These are phyloP conservation scores for Ptiloglossa arizonensis DNA, from an alignment of 1,140 invertebrate genomes.

Conservation along the genomic window DNA sequence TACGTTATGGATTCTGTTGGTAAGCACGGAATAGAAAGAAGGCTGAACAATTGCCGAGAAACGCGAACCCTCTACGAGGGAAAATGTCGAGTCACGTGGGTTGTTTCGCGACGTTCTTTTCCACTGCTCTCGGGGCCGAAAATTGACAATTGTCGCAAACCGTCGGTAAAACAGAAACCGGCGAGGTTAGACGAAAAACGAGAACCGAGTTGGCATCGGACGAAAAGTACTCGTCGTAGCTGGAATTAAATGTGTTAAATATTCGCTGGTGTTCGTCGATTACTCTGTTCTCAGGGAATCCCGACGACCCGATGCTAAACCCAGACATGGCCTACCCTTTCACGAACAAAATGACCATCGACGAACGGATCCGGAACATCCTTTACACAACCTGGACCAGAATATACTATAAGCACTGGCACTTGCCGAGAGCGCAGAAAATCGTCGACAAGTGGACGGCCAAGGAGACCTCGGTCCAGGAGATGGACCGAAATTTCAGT, in stretches of 20 bases:
- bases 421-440: slow-evolving; percentile 68
- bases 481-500: slow-evolving; percentile 75
- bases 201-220: not conserved
- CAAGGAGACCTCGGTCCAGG: slow-evolving; percentile 62
- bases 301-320: slow-evolving; percentile 76
- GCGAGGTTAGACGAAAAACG: slow-evolving; percentile 4
- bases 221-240: not conserved
- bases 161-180: too few species aligned
- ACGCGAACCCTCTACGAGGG: not conserved
- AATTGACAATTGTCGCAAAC: slow-evolving; percentile 62
- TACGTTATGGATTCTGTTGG: slow-evolving; percentile 78
- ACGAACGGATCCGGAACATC: slow-evolving; percentile 69
- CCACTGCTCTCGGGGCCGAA: slow-evolving; percentile 1
- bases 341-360: slow-evolving; percentile 69
- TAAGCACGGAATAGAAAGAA: slow-evolving; percentile 44
- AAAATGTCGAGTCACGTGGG: not conserved
- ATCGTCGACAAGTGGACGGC: slow-evolving; percentile 68
- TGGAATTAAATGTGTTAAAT: not conserved
- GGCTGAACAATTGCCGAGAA: slow-evolving; percentile 22
- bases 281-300: slow-evolving; percentile 68
- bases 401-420: slow-evolving; percentile 73
- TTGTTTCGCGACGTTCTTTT: slow-evolving; percentile 27
- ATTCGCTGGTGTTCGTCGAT: not conserved
- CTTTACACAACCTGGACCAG: slow-evolving; percentile 74
- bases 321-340: slow-evolving; percentile 77